These are phyloP conservation scores for Meloidogyne chitwoodi DNA, from an alignment of 1,140 invertebrate genomes.

Conservation along the genomic window DNA sequence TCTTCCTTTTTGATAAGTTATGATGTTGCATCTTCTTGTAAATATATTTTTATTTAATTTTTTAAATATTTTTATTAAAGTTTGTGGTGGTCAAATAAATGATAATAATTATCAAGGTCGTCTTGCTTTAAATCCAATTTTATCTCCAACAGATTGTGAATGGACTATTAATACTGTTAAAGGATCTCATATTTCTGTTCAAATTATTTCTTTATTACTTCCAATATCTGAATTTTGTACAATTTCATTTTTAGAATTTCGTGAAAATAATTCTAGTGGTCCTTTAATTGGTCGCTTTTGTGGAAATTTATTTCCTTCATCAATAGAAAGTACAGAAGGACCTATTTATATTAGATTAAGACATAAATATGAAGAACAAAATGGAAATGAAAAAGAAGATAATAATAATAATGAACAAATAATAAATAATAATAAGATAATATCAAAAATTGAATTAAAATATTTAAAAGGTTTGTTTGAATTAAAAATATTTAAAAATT, in stretches of 20 bases:
- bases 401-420: too few species aligned
- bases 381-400: neutral
- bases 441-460: neutral
- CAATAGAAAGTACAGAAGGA: constrained; percentile 20
- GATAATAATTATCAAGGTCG: constrained; percentile 1
- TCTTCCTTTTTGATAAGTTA: constrained; percentile 21
- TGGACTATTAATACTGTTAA: constrained; percentile 23
- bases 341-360: constrained; percentile 32
- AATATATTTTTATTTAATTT: constrained; percentile 15
- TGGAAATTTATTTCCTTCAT: constrained; percentile 6
- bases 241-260: constrained; percentile 46
- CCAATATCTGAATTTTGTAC: constrained; percentile 40
- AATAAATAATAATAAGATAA: neutral
- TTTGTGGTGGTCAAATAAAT: constrained; percentile 29
- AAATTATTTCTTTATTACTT: constrained; percentile 23
- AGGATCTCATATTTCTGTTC: constrained; percentile 24
- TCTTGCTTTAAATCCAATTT: constrained; percentile 12
- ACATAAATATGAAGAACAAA: constrained; percentile 11
- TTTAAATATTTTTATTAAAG: constrained; percentile 24
- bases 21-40: constrained; percentile 36
- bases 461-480: neutral
- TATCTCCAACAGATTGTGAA: constrained; percentile 29
- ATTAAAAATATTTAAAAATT: neutral
- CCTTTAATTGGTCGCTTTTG: constrained; percentile 43
- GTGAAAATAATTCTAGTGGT: constrained; percentile 39